Conservation (phyloP, 2,113 vertebrate genomes). For the Corythoichthys haematopterus region DNA sequence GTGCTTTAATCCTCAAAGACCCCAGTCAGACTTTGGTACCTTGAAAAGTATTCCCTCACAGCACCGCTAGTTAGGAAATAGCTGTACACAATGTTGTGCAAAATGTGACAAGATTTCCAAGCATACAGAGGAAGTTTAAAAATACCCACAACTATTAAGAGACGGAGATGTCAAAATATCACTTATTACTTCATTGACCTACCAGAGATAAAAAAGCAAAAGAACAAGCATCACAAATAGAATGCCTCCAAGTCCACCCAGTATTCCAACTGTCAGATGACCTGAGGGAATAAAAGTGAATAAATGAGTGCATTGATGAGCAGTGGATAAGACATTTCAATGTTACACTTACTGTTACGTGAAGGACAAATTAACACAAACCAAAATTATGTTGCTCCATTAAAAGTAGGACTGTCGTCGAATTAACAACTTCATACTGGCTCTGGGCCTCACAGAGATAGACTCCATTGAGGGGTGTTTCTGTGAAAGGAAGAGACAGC, state of each 20-base stretch:
- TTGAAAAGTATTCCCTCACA: no score
- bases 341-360: neutral
- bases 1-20: no score
- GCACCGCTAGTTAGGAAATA: neutral
- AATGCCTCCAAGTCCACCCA: constrained; percentile 8
- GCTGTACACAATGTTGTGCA: neutral
- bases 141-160: neutral
- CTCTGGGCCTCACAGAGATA: constrained; percentile 25
- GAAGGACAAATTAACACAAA: neutral
- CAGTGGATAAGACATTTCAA: neutral
- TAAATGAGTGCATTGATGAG: neutral
- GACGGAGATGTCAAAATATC: no score
- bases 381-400: neutral
- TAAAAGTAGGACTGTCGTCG: constrained; percentile 12
- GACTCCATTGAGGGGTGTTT: constrained; percentile 8
- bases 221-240: constrained; percentile 2
- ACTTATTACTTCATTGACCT: constrained; percentile 2
- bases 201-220: constrained; percentile 13
- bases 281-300: constrained; percentile 2
- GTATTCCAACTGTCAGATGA: neutral
- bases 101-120: neutral
- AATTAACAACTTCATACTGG: constrained; percentile 14
- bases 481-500: neutral
- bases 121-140: neutral
- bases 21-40: no score